Evolutionary conservation across 2,113 vertebrate species (phyloP).

Genomic region (Hypomesus transpacificus): DNA sequence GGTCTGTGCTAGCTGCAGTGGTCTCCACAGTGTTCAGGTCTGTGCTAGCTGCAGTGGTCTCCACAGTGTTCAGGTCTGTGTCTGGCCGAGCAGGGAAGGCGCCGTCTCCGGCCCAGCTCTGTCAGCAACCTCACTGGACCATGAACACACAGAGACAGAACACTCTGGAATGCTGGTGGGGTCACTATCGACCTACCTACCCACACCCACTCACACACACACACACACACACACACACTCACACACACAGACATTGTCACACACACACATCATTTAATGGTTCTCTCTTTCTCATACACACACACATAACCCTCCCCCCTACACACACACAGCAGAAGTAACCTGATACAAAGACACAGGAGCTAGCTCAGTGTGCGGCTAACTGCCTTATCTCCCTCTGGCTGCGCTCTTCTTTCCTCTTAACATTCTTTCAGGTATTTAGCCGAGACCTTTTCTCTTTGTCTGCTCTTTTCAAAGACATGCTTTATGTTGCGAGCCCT

Average conservation of each 20-base stretch:
- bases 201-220: background rate
- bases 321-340: slow-evolving; percentile 37
- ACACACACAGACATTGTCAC: background rate
- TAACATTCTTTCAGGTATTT: slow-evolving; percentile 74
- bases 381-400: slow-evolving; percentile 69
- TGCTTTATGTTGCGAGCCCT: slow-evolving; percentile 66
- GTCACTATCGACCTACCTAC: slow-evolving; percentile 45
- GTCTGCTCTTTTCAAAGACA: slow-evolving; percentile 73
- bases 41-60: slow-evolving; percentile 17
- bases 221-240: background rate
- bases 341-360: slow-evolving; percentile 65
- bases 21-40: background rate
- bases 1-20: background rate
- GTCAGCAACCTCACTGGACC: slow-evolving; percentile 68
- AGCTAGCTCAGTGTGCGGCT: slow-evolving; percentile 67
- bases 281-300: slow-evolving; percentile 19
- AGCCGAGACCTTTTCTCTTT: slow-evolving; percentile 72
- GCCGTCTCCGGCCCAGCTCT: slow-evolving; percentile 59
- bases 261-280: background rate
- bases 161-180: slow-evolving; percentile 61
- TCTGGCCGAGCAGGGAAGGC: slow-evolving; percentile 35
- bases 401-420: slow-evolving; percentile 70
- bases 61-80: slow-evolving; percentile 35
- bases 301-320: slow-evolving; percentile 10
- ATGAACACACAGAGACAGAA: slow-evolving; percentile 60